Percentiles rank a stretch among this genome's conserved stretches.
Conservation (phyloP, 2,797 vertebrate genomes). For the Clarias fuscus region DNA sequence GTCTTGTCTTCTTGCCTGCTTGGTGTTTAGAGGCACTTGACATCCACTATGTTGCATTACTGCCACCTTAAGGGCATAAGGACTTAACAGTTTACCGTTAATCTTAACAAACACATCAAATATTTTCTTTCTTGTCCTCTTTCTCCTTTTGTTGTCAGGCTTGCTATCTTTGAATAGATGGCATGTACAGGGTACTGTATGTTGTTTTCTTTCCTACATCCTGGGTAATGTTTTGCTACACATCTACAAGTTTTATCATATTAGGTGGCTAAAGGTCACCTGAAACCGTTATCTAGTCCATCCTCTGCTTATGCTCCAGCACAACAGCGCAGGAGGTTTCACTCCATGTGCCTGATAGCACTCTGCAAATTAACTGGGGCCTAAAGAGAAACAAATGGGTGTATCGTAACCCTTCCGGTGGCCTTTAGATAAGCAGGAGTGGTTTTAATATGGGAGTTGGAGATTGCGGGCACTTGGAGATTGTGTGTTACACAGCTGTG, state of each 20-base stretch:
- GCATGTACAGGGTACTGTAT: not conserved
- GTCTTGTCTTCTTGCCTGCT: too few relatives aligned
- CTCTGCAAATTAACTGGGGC: constrained; percentile 37
- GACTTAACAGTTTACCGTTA: too few relatives aligned
- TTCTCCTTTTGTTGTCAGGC: too few relatives aligned
- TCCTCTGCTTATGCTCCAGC: constrained; percentile 38
- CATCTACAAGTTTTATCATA: constrained; percentile 54
- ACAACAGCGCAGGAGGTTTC: constrained; percentile 36
- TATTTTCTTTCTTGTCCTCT: too few relatives aligned
- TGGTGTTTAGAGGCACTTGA: too few relatives aligned
- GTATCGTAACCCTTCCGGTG: constrained; percentile 48
- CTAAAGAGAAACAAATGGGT: constrained; percentile 32
- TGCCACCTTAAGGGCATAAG: too few relatives aligned
- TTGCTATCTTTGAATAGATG: not conserved
- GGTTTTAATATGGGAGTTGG: constrained; percentile 10
- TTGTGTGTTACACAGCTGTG: constrained; percentile 11
- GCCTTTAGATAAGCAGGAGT: constrained; percentile 46
- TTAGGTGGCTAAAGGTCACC: constrained; percentile 50
- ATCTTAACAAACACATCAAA: too few relatives aligned
- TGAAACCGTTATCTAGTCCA: constrained; percentile 59
- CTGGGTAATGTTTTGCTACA: constrained; percentile 48
- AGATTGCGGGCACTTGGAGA: not conserved
- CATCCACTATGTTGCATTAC: too few relatives aligned
- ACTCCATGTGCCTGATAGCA: constrained; percentile 58
- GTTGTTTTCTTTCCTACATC: not conserved